Evolutionary conservation across 92 coral and sea anemone genomes (phyloP), one percentile per base, ranked within the genome.

Genomic region (Parazoanthus darwini): DNA sequence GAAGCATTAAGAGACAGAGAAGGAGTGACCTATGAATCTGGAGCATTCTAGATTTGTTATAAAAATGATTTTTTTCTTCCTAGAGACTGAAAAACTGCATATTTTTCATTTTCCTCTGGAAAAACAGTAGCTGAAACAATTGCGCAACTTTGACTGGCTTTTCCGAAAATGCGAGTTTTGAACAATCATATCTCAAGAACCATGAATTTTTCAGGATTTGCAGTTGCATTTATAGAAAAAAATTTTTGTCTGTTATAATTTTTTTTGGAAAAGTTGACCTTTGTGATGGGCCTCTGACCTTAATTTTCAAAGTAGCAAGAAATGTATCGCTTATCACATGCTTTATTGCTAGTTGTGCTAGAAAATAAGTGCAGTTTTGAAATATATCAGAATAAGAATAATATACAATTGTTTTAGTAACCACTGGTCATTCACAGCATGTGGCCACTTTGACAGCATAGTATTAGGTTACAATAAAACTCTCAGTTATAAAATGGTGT

Each of bases 371-470:
- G 10, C 74, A 16, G 75, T 63, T 81, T 81, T 81, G 29, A 63
- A 63, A 63, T 56, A 36, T 81, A 37, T 81, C 35, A 37, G 33
- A 81, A 56, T 33, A 46, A 81, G 26, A 81, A 33, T 81, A 63
- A 63, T 25, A 63, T 63, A 81, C 6, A 25, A 81, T 81, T 81
- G 59, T 81, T 81, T 81, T 63, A 81, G 74, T 81, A 81, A 39
- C 85, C 56, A 63, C 56, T 29, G 86, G 75, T 81, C 86, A 81
- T 33, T 81, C 59, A 56, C 86, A 81, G 37, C 86, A 81, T 81
- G 59, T 81, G 86, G 35, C 74, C 73, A 63, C 74, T 81, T 81
- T 81, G 75, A 65, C 56, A 37, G 56, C 86, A 63, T 81, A 72
- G 86, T 81, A 81, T 81, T 75, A 81, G 54, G 56, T 63, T 81